A percentile compares a stretch with the other conserved stretches of the same genome.
Evolutionary conservation across 2,113 vertebrate species (phyloP).

Genomic region (Leucopternis melanops): DNA sequence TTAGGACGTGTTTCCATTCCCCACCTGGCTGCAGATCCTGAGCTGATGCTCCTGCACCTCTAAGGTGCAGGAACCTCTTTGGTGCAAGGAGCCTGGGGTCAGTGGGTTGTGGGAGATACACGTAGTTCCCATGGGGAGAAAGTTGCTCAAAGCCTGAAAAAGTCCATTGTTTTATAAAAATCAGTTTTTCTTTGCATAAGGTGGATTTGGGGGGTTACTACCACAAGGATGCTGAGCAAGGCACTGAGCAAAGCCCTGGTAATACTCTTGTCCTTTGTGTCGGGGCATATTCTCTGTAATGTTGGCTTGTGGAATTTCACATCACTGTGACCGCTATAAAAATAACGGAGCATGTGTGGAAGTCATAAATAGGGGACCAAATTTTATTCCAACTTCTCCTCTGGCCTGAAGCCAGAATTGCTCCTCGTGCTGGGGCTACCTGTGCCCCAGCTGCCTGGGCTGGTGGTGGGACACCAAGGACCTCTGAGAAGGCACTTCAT

Average conservation of each 20-base stretch:
- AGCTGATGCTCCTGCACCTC: neutral
- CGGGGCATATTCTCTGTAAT: neutral
- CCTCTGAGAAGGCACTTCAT: no score
- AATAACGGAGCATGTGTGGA: no score
- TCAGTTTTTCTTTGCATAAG: neutral
- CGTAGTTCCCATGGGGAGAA: neutral
- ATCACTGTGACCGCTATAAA: neutral
- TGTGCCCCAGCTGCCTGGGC: no score
- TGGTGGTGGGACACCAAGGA: no score
- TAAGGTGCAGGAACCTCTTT: neutral
- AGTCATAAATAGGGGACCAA: no score
- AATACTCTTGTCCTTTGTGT: neutral
- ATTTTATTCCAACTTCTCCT: no score
- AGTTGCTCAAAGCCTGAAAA: neutral
- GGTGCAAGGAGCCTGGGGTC: neutral
- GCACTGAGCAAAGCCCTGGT: neutral
- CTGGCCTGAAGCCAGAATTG: no score
- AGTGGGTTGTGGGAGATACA: rapidly evolving
- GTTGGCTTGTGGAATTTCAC: neutral
- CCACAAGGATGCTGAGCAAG: neutral
- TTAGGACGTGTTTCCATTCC: rapidly evolving
- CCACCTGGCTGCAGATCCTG: neutral
- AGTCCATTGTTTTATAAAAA: neutral
- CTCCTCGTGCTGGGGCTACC: no score
- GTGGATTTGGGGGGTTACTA: neutral